Evolutionary conservation across 2,888 invertebrate species (phyloP), one percentile per base, ranked within the genome.

Genomic region (Lampropteryx suffumata): DNA sequence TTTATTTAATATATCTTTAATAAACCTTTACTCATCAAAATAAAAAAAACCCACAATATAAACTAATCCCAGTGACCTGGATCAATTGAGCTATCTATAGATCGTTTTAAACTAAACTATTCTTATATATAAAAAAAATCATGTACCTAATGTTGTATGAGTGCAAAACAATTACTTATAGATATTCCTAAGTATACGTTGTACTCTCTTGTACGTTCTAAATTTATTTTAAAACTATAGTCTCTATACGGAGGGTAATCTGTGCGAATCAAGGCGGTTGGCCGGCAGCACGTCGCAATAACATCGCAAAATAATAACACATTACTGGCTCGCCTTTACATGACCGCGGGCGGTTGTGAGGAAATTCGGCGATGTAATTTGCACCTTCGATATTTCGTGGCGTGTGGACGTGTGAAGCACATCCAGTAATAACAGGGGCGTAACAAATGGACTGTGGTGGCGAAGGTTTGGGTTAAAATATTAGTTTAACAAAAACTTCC

Each of bases 271-370:
- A 36, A 57, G 49, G 35, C 48, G 43, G 57, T 46, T 12, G 8
- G 27, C n/a, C 59, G 59, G 61, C 48, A 57, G 55, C 54, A 48
- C 55, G 57, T 57, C 55, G 57, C 61, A 63, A 62, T 62, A 61
- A 62, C 63, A 68, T 64, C 57, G 61, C 57, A 53, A 69, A 73
- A 73, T 74, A 76, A 74, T 70, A 75, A 73, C 67, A 70, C 66
- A 64, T 70, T 65, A 64, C 56, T n/a, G 46, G 57, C 17, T 44
- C 34, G 53, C 59, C 61, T 64, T 56, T 61, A 58, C 53, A 62
- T 52, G 50, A 54, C 59, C 62, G 55, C 57, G 24, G 44, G 45
- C 33, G 41, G 55, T 64, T 63, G 59, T 53, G 57, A 68, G 67
- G 59, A 69, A 66, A 66, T 67, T 60, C 44, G 46, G 47, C 50